Percentiles rank a stretch among this genome's conserved stretches.
phyloP scores from a whole-genome alignment of 2,113 vertebrate species.

The Drymodes brunneopygia region DNA sequence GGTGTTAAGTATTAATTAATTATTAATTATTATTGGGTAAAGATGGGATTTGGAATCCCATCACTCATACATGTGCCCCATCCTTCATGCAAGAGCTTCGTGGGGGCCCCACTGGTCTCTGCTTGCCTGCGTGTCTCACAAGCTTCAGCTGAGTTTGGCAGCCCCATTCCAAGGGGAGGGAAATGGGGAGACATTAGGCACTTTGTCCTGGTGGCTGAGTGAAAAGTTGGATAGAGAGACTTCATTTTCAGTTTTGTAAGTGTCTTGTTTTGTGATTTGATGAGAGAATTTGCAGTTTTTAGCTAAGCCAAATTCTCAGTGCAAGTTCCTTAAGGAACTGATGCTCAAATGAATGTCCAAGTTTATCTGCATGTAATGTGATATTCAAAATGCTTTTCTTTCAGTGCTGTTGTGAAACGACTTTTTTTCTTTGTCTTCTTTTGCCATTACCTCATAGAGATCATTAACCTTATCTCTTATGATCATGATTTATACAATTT shows the following conservation, averaged over 20 bases:
- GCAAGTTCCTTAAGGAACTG: background rate
- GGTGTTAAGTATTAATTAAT: conserved; percentile 60
- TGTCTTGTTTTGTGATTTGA: background rate
- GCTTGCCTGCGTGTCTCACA: background rate
- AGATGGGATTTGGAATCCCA: conserved; percentile 54
- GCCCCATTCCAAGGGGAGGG: background rate
- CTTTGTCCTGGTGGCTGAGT: background rate
- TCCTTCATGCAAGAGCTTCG: background rate
- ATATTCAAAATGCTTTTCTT: background rate
- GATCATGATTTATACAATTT: background rate
- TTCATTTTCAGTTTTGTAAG: background rate
- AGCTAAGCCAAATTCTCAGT: background rate
- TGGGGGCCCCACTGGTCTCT: background rate
- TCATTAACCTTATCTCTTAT: background rate
- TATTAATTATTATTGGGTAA: conserved; percentile 65
- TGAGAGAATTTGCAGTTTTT: background rate
- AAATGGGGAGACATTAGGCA: background rate
- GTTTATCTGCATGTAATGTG: background rate
- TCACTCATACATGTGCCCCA: conserved; percentile 23
- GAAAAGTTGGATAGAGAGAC: background rate
- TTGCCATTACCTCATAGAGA: background rate
- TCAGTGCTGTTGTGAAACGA: background rate
- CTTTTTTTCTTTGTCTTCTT: background rate
- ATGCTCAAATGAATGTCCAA: background rate
- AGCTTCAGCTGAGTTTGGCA: background rate